phyloP scores from a whole-genome alignment of 2,888 invertebrate genomes.

The Folsomia manolachei region DNA sequence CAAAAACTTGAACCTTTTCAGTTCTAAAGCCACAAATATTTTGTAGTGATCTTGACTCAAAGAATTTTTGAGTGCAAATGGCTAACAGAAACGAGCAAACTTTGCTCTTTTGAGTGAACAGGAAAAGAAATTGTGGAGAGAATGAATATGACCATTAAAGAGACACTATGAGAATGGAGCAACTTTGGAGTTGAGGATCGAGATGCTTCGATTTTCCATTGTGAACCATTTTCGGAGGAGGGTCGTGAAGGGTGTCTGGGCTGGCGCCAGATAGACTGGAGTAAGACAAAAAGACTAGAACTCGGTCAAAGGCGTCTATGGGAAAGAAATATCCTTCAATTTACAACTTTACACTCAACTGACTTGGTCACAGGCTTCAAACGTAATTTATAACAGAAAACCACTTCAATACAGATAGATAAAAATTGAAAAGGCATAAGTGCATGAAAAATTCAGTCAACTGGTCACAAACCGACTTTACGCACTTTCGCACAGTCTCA shows the following conservation, averaged over 20 bases:
- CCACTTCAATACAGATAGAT: too few relatives aligned
- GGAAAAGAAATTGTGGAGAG: too few relatives aligned
- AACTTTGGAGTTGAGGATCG: background rate
- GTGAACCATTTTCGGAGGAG: background rate
- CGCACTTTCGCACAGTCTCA: background rate
- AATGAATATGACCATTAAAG: constrained; percentile 13
- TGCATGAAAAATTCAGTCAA: background rate
- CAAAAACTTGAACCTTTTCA: background rate
- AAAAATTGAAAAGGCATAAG: background rate
- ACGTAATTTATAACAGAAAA: too few relatives aligned
- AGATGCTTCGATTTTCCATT: too few relatives aligned
- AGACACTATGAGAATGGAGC: background rate
- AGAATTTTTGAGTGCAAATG: too few relatives aligned
- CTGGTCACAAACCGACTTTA: background rate
- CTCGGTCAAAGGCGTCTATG: constrained; percentile 21
- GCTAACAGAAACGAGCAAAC: background rate
- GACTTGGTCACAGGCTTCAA: background rate
- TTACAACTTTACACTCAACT: constrained; percentile 20
- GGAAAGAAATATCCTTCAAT: constrained; percentile 12
- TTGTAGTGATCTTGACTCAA: background rate
- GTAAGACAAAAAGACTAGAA: constrained; percentile 14
- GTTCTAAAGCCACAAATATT: constrained; percentile 13
- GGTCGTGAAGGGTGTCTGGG: constrained; percentile 20
- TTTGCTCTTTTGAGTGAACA: constrained; percentile 19
- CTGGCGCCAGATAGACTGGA: constrained; percentile 19